Conservation (phyloP, 2,113 vertebrate species). For the Hippopotamus amphibius region DNA sequence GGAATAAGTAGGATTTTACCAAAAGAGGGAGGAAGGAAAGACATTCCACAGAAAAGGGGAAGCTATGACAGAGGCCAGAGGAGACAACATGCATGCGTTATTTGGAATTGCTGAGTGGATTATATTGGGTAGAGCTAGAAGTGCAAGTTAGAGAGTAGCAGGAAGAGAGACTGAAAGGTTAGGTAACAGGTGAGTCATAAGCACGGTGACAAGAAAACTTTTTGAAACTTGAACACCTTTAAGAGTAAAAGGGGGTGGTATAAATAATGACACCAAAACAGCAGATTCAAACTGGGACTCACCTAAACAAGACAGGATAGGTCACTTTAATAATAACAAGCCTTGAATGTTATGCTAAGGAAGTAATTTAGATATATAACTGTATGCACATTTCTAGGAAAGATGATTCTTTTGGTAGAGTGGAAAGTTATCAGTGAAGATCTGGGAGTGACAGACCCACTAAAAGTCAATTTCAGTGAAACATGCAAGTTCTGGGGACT, state of each 20-base stretch:
- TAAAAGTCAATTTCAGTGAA: background rate
- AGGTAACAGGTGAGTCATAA: background rate
- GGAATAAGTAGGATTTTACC: background rate
- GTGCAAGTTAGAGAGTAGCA: background rate
- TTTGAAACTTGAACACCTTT: background rate
- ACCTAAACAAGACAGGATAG: background rate
- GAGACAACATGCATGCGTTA: background rate
- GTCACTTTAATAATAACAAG: background rate
- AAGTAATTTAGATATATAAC: background rate
- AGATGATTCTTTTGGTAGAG: constrained; percentile 16
- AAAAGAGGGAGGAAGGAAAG: background rate
- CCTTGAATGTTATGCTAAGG: background rate
- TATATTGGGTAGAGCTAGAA: background rate
- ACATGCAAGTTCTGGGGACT: background rate
- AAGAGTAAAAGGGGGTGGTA: background rate
- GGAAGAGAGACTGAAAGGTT: background rate
- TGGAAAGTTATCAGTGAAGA: background rate
- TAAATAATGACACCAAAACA: background rate
- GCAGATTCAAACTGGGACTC: background rate
- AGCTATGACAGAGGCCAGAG: background rate
- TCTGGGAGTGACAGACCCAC: background rate
- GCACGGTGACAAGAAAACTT: background rate
- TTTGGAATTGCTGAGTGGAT: background rate
- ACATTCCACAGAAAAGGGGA: background rate
- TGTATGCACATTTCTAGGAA: background rate